Conservation (phyloP, 2,113 vertebrate genomes). For the Electrona antarctica region DNA sequence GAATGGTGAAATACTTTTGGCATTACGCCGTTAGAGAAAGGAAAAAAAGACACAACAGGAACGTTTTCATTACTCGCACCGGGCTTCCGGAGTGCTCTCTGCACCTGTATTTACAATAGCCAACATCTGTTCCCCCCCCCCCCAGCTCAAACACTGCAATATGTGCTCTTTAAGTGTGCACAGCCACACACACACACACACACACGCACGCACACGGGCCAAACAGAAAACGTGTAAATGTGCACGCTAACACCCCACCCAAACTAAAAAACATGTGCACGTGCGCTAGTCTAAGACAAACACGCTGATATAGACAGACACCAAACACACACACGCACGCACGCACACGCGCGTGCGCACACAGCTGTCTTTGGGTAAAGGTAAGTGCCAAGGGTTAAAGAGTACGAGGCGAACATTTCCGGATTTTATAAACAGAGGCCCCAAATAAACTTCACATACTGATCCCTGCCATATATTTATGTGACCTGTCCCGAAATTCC, state of each 20-base stretch:
- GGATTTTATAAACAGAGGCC: conserved; percentile 85
- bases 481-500: conserved; percentile 80
- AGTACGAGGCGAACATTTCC: conserved; percentile 74
- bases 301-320: conserved; percentile 29
- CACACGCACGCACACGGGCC: conserved; percentile 1
- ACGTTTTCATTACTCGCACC: conserved; percentile 60
- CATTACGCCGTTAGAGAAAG: conserved; percentile 43
- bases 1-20: conserved; percentile 68
- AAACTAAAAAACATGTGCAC: too few species aligned
- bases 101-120: conserved; percentile 79
- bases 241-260: too few species aligned
- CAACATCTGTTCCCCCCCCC: conserved; percentile 69
- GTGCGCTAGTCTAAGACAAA: too few species aligned
- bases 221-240: too few species aligned
- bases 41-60: conserved; percentile 47
- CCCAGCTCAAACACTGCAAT: conserved; percentile 56
- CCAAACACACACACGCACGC: conserved; percentile 3
- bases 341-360: conserved; percentile 21
- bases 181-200: conserved; percentile 20
- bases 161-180: conserved; percentile 47
- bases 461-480: conserved; percentile 89
- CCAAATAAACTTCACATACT: conserved; percentile 83
- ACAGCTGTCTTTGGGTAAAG: conserved; percentile 56
- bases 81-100: conserved; percentile 65
- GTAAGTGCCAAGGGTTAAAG: conserved; percentile 63